Evolutionary conservation across 2,113 vertebrate species (phyloP).

Genomic region (Bujurquina vittata): DNA sequence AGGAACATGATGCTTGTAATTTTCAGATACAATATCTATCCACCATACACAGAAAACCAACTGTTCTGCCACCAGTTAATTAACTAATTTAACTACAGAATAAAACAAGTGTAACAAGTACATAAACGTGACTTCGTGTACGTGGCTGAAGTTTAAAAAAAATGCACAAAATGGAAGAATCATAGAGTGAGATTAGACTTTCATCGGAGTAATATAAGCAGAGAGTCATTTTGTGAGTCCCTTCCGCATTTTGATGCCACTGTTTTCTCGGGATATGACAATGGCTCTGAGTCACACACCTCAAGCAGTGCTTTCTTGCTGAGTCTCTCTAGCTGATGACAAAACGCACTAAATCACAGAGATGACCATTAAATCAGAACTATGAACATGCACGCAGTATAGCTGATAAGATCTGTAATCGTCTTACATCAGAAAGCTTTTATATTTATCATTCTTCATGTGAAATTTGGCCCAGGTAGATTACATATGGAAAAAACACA

Average conservation of each 20-base stretch:
- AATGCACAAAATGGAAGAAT: not conserved
- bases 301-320: constrained; percentile 41
- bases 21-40: not conserved
- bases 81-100: not conserved
- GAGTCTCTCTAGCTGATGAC: constrained; percentile 25
- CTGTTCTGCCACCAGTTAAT: not conserved
- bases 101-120: too few species aligned
- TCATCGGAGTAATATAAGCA: not conserved
- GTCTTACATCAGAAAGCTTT: not conserved
- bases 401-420: not conserved
- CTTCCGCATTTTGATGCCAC: constrained; percentile 26
- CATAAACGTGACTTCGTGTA: not conserved
- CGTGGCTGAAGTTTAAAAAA: not conserved
- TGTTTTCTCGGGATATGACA: constrained; percentile 32
- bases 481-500: not conserved
- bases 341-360: constrained; percentile 23
- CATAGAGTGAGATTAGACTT: not conserved
- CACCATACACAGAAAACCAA: not conserved
- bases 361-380: constrained; percentile 1
- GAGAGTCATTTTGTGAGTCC: constrained; percentile 2
- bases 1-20: not conserved
- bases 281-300: constrained; percentile 50
- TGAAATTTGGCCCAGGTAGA: not conserved
- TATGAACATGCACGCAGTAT: not conserved
- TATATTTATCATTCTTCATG: not conserved